phyloP scores from a whole-genome alignment of 1,140 invertebrate genomes.

The Caenorhabditis inopinata region DNA sequence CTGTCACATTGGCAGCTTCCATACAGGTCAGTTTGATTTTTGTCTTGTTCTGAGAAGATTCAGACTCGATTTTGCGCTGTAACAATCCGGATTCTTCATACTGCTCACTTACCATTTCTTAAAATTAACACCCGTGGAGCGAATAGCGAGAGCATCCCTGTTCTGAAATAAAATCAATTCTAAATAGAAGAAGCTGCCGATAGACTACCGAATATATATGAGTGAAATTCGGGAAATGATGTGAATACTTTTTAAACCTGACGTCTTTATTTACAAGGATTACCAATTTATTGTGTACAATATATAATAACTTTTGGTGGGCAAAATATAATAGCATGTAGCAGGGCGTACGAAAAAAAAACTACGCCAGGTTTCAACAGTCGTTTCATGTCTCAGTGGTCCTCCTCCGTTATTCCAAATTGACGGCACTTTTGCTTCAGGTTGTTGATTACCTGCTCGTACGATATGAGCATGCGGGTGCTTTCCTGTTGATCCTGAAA shows the following conservation, averaged over 20 bases:
- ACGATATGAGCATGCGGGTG: constrained; percentile 4
- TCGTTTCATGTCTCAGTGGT: not conserved
- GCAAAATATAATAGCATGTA: not conserved
- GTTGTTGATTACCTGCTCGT: constrained; percentile 25
- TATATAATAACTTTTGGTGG: not conserved
- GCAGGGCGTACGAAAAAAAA: too few relatives aligned
- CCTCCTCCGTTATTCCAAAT: not conserved
- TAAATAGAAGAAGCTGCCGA: not conserved
- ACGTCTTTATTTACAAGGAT: not conserved
- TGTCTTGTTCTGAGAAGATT: too few relatives aligned
- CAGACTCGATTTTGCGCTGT: too few relatives aligned
- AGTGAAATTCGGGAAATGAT: not conserved
- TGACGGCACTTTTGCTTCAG: not conserved
- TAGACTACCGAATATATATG: not conserved
- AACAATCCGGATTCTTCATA: not conserved
- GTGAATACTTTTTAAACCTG: not conserved
- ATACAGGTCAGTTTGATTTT: too few relatives aligned
- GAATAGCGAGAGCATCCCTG: not conserved
- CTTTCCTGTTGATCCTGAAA: not conserved
- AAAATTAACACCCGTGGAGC: constrained; percentile 13
- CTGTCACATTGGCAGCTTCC: too few relatives aligned
- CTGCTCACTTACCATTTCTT: not conserved
- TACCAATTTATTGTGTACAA: not conserved
- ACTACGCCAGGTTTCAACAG: too few relatives aligned
- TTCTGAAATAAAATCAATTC: too few relatives aligned